Percentiles rank a stretch among this genome's conserved stretches.
Conservation (phyloP, 1,140 invertebrate genomes). For the Rhynchophorus ferrugineus region DNA sequence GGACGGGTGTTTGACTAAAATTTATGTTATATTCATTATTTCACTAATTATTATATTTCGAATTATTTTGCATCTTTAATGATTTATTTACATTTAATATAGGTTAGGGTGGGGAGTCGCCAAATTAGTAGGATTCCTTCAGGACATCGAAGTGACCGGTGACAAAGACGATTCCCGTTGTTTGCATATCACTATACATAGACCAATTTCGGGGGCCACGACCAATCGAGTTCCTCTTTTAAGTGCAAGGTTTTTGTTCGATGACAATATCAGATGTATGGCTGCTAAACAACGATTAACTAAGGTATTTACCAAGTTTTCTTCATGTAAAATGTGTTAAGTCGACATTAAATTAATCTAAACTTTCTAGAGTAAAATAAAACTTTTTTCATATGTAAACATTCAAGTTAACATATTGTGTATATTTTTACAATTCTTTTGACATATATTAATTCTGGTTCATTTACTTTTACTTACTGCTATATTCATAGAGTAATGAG, state of each 20-base stretch:
- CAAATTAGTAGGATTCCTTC: slow-evolving; percentile 83
- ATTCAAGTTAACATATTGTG: background rate
- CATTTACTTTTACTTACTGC: background rate
- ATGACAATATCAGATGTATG: slow-evolving; percentile 98
- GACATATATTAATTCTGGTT: background rate
- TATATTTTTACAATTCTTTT: background rate
- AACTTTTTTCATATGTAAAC: background rate
- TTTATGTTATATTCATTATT: no score
- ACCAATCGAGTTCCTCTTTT: slow-evolving; percentile 69
- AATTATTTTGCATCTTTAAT: no score
- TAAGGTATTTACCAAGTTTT: slow-evolving; percentile 49
- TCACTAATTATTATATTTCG: no score
- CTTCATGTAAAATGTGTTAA: background rate
- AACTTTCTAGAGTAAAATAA: no score
- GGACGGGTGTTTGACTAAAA: no score
- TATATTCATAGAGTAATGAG: no score
- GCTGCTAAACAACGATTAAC: slow-evolving; percentile 78
- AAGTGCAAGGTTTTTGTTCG: slow-evolving; percentile 91
- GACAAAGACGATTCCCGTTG: slow-evolving; percentile 96
- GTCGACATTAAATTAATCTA: no score
- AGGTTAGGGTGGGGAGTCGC: slow-evolving; percentile 91
- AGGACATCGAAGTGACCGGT: slow-evolving; percentile 75
- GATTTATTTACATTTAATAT: background rate
- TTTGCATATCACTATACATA: slow-evolving; percentile 89
- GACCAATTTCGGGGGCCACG: slow-evolving; percentile 56